Conservation (phyloP, 2,113 vertebrate species). For the Passer domesticus region DNA sequence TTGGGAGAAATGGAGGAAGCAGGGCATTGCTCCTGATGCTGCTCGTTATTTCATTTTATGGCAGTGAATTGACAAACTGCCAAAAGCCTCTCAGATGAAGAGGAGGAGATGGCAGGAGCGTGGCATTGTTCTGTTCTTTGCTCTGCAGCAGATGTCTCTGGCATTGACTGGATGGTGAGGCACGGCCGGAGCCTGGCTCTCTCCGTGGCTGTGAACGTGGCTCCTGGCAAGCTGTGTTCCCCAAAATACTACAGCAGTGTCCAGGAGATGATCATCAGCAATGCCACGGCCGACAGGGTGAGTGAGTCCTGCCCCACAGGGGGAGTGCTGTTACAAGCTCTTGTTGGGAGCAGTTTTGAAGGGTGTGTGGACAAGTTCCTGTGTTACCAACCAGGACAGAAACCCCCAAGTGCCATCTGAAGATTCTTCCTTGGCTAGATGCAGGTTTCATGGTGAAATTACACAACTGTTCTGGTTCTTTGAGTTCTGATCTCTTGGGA, state of each 20-base stretch:
- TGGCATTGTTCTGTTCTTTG: not conserved
- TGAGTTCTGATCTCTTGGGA: not conserved
- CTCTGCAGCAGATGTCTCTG: constrained; percentile 86
- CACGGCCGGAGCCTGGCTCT: constrained; percentile 93
- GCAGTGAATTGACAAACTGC: not conserved
- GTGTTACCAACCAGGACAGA: not conserved
- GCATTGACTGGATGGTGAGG: constrained; percentile 98
- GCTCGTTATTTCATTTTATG: not conserved
- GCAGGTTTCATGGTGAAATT: not conserved
- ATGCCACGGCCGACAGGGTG: constrained; percentile 90
- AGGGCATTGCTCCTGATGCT: not conserved
- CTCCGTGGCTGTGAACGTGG: constrained; percentile 85
- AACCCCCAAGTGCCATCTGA: not conserved
- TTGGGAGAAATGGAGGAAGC: not conserved
- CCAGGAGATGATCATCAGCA: constrained; percentile 86
- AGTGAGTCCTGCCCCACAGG: constrained; percentile 69
- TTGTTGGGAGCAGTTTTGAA: not conserved
- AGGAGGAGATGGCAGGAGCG: not conserved
- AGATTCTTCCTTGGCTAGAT: not conserved
- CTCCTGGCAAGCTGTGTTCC: constrained; percentile 82
- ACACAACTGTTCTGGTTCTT: not conserved
- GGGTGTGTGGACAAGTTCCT: not conserved
- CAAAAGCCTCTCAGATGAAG: not conserved
- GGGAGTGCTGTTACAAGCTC: rapidly evolving
- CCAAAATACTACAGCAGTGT: constrained; percentile 81